Evolutionary conservation across 2,797 vertebrate genomes (phyloP).

Genomic region (Astyanax mexicanus): DNA sequence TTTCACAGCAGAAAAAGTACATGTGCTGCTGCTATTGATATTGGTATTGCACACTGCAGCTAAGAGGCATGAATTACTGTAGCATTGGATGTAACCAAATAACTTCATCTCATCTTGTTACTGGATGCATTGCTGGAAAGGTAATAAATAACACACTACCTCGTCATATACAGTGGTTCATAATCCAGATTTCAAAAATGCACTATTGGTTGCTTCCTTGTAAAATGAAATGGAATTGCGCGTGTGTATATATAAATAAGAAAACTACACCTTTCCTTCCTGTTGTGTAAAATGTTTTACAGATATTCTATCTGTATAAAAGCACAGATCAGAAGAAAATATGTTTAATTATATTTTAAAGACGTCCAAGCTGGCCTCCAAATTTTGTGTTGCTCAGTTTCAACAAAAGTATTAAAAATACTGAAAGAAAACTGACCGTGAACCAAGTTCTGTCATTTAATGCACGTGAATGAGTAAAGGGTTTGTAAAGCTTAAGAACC

Average conservation of each 20-base stretch:
- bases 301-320: neutral
- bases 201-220: constrained; percentile 10
- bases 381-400: neutral
- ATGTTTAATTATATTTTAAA: neutral
- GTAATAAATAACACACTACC: constrained; percentile 12
- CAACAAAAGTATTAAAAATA: neutral
- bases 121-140: neutral
- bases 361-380: neutral
- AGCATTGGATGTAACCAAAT: constrained; percentile 1
- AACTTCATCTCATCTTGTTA: neutral
- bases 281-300: neutral
- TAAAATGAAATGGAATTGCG: neutral
- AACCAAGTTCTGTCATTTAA: neutral
- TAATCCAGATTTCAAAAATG: constrained; percentile 25
- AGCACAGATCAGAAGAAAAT: too few species aligned
- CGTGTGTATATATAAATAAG: neutral
- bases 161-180: constrained; percentile 9
- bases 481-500: neutral
- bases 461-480: constrained; percentile 11
- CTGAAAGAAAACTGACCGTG: neutral
- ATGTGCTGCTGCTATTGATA: constrained; percentile 10
- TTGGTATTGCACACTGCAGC: constrained; percentile 19
- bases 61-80: constrained; percentile 16
- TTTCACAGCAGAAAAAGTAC: neutral
- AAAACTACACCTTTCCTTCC: neutral